These are phyloP conservation scores for Sebastes alutus DNA, from an alignment of 2,797 vertebrate genomes.

Conservation along the genomic window DNA sequence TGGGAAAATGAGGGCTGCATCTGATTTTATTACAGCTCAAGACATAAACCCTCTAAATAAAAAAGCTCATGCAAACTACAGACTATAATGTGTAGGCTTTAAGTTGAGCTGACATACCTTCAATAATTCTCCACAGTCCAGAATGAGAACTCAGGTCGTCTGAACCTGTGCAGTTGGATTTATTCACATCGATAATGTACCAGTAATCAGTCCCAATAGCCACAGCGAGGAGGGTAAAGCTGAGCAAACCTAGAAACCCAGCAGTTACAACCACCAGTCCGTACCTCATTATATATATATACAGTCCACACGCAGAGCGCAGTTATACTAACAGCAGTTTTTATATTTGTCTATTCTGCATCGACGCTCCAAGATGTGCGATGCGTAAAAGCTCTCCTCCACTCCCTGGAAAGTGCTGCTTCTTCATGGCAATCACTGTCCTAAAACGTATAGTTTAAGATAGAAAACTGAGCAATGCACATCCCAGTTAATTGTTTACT, in stretches of 20 bases:
- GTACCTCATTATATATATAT: conserved; percentile 62
- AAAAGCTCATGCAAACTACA: background rate
- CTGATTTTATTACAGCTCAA: background rate
- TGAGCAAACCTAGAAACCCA: conserved; percentile 79
- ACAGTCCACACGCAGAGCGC: background rate
- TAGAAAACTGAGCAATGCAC: background rate
- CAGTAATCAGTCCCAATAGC: conserved; percentile 86
- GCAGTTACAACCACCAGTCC: conserved; percentile 74
- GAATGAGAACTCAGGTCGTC: conserved; percentile 83
- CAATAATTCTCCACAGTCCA: conserved; percentile 85
- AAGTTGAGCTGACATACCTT: conserved; percentile 75
- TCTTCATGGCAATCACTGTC: conserved; percentile 1
- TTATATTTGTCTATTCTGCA: background rate
- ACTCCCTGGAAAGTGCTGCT: conserved; percentile 10
- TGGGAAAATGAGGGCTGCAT: background rate
- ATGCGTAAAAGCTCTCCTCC: conserved; percentile 66
- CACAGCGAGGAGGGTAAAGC: conserved; percentile 81
- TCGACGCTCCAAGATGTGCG: conserved; percentile 29
- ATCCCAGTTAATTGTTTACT: background rate
- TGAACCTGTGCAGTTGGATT: conserved; percentile 62
- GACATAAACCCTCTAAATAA: background rate
- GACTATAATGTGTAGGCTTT: background rate
- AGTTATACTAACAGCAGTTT: background rate
- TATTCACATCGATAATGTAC: conserved; percentile 86
- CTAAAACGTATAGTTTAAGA: background rate